Evolutionary conservation across 1,140 invertebrate species (phyloP).

Genomic region (Dolichoris vasculosae): DNA sequence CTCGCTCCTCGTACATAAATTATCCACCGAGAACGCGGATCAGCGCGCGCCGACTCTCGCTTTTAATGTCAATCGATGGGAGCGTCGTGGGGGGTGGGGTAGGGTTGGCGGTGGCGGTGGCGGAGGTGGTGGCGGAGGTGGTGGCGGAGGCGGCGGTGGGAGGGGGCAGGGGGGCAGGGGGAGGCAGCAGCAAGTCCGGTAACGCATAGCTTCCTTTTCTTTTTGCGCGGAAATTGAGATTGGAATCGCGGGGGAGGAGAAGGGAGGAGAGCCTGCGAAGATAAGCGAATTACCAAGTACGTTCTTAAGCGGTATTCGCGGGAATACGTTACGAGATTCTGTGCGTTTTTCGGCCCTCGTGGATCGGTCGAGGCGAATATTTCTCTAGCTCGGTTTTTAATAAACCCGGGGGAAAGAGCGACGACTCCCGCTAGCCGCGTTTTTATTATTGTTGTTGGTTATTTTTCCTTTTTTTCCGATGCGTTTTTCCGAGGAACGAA

Average conservation of each 20-base stretch:
- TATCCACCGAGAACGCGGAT: too few relatives aligned
- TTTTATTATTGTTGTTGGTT: background rate
- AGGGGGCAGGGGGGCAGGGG: background rate
- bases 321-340: background rate
- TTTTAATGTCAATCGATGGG: slow-evolving; percentile 49
- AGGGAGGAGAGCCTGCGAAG: background rate
- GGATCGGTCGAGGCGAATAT: background rate
- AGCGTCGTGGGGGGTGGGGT: background rate
- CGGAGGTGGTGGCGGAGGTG: too few relatives aligned
- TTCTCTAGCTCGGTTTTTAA: slow-evolving; percentile 4
- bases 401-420: background rate
- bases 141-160: too few relatives aligned
- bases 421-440: background rate
- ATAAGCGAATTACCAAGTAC: slow-evolving; percentile 23
- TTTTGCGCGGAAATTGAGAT: slow-evolving; percentile 40
- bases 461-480: background rate
- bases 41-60: slow-evolving; percentile 24
- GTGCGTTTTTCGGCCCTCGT: background rate
- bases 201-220: background rate
- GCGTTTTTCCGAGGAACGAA: background rate
- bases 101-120: background rate
- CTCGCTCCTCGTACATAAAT: background rate
- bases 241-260: slow-evolving; percentile 17
- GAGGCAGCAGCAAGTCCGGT: too few relatives aligned
- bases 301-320: slow-evolving; percentile 21